Conservation (phyloP, 2,888 invertebrate species). For the Anagyrus pseudococci region DNA sequence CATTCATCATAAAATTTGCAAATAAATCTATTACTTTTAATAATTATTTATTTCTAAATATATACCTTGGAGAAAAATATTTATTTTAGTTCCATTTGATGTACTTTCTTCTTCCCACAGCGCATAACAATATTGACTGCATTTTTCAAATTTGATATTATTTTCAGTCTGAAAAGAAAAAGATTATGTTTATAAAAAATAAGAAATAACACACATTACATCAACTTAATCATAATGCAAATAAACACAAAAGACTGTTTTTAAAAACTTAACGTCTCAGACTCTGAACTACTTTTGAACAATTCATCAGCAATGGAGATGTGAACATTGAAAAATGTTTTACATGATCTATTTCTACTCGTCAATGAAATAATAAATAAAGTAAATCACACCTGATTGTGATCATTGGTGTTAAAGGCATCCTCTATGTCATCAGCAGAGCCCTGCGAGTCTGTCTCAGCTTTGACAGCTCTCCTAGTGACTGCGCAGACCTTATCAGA, state of each 20-base stretch:
- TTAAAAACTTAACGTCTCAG: no score
- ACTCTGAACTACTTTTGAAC: no score
- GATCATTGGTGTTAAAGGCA: conserved; percentile 45
- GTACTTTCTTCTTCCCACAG: conserved; percentile 71
- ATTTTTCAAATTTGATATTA: conserved; percentile 49
- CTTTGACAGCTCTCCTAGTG: conserved; percentile 48
- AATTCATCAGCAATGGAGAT: no score
- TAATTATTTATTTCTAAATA: conserved; percentile 9
- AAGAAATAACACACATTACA: conserved; percentile 3
- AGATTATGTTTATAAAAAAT: conserved; percentile 11
- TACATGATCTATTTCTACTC: conserved; percentile 2
- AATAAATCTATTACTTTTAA: conserved; percentile 2
- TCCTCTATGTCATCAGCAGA: conserved; percentile 45
- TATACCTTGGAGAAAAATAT: conserved; percentile 74
- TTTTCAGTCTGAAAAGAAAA: conserved; percentile 45
- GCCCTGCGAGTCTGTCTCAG: conserved; percentile 46
- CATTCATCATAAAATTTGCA: conserved; percentile 1
- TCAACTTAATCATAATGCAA: no score
- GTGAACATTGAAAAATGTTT: no score
- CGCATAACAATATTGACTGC: conserved; percentile 73
- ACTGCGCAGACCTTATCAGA: conserved; percentile 53
- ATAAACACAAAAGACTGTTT: no score
- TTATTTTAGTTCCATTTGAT: conserved; percentile 67
- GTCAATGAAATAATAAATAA: background rate
- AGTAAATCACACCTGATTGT: conserved; percentile 37